Evolutionary conservation across 30 jellyfish, hydroid and myxozoan genomes (phyloP).

Genomic region (Aurelia aurita): DNA sequence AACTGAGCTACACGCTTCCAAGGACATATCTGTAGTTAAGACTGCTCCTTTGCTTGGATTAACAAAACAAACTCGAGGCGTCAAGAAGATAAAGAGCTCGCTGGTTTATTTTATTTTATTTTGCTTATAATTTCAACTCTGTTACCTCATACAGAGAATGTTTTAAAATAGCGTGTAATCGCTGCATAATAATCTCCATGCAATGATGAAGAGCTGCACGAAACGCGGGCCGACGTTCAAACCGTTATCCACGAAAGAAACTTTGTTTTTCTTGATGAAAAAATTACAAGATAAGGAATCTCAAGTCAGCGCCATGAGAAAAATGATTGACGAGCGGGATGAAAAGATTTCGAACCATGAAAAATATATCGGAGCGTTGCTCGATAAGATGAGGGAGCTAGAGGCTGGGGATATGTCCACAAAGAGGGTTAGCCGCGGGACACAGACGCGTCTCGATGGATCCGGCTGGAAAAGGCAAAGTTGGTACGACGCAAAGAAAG

Average conservation of each 20-base stretch:
- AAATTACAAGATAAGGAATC: constrained; percentile 80
- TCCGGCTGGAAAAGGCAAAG: constrained; percentile 63
- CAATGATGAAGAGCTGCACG: constrained; percentile 68
- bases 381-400: constrained; percentile 71
- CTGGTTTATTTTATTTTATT: not conserved
- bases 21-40: too few species aligned
- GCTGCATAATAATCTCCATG: too few species aligned
- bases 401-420: constrained; percentile 39
- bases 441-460: constrained; percentile 72
- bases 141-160: too few species aligned
- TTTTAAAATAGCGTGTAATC: too few species aligned
- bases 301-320: constrained; percentile 73
- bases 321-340: constrained; percentile 73
- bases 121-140: not conserved
- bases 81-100: too few species aligned
- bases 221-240: constrained; percentile 78
- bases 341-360: constrained; percentile 72
- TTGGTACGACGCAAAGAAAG: constrained; percentile 72
- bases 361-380: constrained; percentile 76
- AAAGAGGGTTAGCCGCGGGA: constrained; percentile 64
- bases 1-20: too few species aligned
- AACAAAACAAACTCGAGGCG: too few species aligned
- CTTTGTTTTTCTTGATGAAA: constrained; percentile 64
- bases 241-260: constrained; percentile 77
- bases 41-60: too few species aligned